Percentiles rank a stretch among this genome's conserved stretches.
These are phyloP conservation scores for Phoxinus phoxinus DNA, from an alignment of 2,113 vertebrate genomes.

Conservation along the genomic window DNA sequence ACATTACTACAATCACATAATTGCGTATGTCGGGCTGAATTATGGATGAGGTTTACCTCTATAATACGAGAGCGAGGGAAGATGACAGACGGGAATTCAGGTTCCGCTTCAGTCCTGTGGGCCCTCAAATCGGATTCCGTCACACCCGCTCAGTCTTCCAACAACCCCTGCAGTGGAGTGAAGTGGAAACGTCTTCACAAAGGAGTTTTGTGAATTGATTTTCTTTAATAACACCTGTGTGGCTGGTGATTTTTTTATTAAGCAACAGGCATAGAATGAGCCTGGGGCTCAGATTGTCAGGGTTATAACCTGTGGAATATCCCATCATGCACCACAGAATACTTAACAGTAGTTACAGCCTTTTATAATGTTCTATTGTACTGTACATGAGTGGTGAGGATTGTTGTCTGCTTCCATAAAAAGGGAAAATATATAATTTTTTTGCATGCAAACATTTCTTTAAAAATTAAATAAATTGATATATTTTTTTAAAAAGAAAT, in stretches of 20 bases:
- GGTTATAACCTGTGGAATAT: slow-evolving; percentile 5
- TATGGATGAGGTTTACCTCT: slow-evolving; percentile 63
- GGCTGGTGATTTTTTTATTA: slow-evolving; percentile 1
- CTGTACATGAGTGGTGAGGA: background rate
- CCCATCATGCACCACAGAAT: background rate
- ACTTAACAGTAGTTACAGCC: background rate
- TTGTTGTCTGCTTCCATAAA: background rate
- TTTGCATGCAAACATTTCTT: too few species aligned
- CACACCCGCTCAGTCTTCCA: slow-evolving; percentile 3
- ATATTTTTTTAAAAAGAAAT: too few species aligned
- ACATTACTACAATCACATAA: slow-evolving; percentile 64
- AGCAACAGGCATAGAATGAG: slow-evolving; percentile 1
- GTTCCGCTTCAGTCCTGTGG: slow-evolving; percentile 23
- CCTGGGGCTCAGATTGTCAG: background rate
- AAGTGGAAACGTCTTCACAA: background rate
- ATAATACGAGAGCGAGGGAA: background rate
- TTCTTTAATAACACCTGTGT: slow-evolving; percentile 15
- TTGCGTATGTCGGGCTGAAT: slow-evolving; percentile 62
- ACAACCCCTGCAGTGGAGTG: background rate
- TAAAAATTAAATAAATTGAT: too few species aligned
- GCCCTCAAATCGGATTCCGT: slow-evolving; percentile 19
- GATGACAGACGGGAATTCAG: slow-evolving; percentile 20
- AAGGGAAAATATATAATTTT: too few species aligned
- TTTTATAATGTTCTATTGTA: background rate
- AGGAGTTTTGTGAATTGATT: background rate